phyloP scores from a whole-genome alignment of 53 echinoderm and acorn worm species.

The Mesocentrotus franciscanus region DNA sequence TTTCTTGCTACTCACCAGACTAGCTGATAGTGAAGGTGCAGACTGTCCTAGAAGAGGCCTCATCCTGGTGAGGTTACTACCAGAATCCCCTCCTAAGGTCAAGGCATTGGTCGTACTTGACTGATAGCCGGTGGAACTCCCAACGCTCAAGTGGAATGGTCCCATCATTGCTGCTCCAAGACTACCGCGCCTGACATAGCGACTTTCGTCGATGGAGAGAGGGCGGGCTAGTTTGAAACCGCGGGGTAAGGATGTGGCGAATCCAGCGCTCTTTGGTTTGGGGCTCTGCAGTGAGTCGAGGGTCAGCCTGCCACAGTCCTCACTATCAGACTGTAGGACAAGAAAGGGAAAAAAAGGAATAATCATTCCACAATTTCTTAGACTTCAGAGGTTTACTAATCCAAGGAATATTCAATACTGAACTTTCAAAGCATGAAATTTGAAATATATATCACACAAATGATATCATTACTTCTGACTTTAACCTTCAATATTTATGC shows the following conservation, averaged over 20 bases:
- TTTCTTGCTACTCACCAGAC: conserved; percentile 78
- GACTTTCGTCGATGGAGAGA: conserved; percentile 95
- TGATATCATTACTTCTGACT: too few relatives aligned
- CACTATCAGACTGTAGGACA: conserved; percentile 83
- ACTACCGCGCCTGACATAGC: conserved; percentile 92
- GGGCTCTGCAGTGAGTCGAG: conserved; percentile 72
- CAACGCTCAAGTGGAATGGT: conserved; percentile 70
- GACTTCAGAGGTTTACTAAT: too few relatives aligned
- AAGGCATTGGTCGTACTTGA: conserved; percentile 96
- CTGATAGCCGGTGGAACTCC: conserved; percentile 79
- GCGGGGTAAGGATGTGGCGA: conserved; percentile 91
- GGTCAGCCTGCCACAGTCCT: conserved; percentile 76
- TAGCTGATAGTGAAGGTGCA: conserved; percentile 94
- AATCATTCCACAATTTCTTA: background rate
- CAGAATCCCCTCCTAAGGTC: conserved; percentile 87
- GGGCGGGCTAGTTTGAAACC: conserved; percentile 90
- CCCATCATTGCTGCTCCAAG: conserved; percentile 84
- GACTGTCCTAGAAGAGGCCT: conserved; percentile 95
- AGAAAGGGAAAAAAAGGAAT: conserved; percentile 9
- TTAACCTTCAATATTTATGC: too few relatives aligned
- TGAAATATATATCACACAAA: too few relatives aligned
- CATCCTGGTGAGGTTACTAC: conserved; percentile 84
- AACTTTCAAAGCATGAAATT: too few relatives aligned
- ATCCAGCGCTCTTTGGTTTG: conserved; percentile 83
- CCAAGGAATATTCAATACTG: too few relatives aligned